A percentile compares a stretch with the other conserved stretches of the same genome.
Evolutionary conservation across 1,140 invertebrate species (phyloP).

Genomic region (Drosophila kepulauana): DNA sequence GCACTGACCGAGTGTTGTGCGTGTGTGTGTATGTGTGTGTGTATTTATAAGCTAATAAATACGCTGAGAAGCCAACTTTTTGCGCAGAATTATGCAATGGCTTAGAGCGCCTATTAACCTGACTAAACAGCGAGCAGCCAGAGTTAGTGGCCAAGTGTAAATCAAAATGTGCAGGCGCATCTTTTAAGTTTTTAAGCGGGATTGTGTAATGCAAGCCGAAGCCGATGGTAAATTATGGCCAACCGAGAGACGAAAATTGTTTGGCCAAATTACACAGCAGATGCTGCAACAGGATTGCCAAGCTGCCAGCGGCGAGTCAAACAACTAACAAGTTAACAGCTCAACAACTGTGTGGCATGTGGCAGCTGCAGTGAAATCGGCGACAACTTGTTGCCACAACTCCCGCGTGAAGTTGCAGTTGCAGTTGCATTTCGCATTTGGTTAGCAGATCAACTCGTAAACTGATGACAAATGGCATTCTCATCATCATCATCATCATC

Average conservation of each 20-base stretch:
- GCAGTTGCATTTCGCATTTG: conserved; percentile 14
- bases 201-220: conserved; percentile 51
- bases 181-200: conserved; percentile 16
- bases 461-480: conserved; percentile 50
- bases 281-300: conserved; percentile 36
- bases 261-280: conserved; percentile 38
- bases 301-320: not conserved
- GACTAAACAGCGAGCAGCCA: conserved; percentile 14
- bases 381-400: conserved; percentile 33
- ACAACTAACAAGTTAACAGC: conserved; percentile 10
- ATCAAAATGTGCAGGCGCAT: conserved; percentile 49
- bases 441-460: conserved; percentile 44
- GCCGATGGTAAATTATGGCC: conserved; percentile 33
- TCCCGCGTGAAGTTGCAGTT: not conserved
- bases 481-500: conserved; percentile 9
- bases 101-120: conserved; percentile 8
- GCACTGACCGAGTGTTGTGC: not conserved
- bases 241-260: conserved; percentile 6
- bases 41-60: conserved; percentile 76
- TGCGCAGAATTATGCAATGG: conserved; percentile 65
- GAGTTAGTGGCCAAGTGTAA: conserved; percentile 66
- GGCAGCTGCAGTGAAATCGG: conserved; percentile 48
- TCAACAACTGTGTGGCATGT: conserved; percentile 34
- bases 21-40: too few species aligned
- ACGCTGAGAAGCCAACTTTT: conserved; percentile 29